Evolutionary conservation across 2,888 invertebrate genomes (phyloP).

Genomic region (Harpalus rufipes): DNA sequence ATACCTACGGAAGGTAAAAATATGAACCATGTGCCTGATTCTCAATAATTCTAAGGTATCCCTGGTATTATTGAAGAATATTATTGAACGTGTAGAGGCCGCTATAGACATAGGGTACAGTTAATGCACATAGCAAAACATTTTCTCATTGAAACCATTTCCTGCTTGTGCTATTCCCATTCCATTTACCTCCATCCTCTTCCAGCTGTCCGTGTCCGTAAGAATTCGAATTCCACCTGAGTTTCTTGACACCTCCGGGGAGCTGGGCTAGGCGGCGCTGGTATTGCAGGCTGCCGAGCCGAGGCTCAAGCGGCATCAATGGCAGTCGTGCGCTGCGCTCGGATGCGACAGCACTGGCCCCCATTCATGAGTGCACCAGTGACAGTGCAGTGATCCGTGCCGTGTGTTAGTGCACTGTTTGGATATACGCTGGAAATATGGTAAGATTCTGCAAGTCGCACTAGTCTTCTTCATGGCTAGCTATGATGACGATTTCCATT

Average conservation of each 20-base stretch:
- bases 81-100: too few relatives aligned
- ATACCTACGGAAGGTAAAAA: too few relatives aligned
- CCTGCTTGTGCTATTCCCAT: not conserved
- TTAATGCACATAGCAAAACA: too few relatives aligned
- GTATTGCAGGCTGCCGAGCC: not conserved
- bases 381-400: not conserved
- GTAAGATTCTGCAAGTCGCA: not conserved
- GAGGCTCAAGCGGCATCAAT: constrained; percentile 22
- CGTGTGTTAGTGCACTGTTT: constrained; percentile 12
- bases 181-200: not conserved
- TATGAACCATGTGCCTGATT: too few relatives aligned
- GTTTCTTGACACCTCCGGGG: constrained; percentile 61
- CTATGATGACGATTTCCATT: too few relatives aligned
- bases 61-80: too few relatives aligned
- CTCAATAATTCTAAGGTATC: too few relatives aligned
- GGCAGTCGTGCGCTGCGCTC: constrained; percentile 35
- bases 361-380: not conserved
- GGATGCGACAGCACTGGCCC: not conserved
- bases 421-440: not conserved
- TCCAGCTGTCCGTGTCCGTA: constrained; percentile 22
- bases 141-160: too few relatives aligned
- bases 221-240: constrained; percentile 62
- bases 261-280: constrained; percentile 45
- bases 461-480: not conserved
- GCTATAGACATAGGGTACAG: too few relatives aligned